Base-by-base conservation (phyloP, 2,797 vertebrate species). In the Tolypeutes matacus region DNA sequence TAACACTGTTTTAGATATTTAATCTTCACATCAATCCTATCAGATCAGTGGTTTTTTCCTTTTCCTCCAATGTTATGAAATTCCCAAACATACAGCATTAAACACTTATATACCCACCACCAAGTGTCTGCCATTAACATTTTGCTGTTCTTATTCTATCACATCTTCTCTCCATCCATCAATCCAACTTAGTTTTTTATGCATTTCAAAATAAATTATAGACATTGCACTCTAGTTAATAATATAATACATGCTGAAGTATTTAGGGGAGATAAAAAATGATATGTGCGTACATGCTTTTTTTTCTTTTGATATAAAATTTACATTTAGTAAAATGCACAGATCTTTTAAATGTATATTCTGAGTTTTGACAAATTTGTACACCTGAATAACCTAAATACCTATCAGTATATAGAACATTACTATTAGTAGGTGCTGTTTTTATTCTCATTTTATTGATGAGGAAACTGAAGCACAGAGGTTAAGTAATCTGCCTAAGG, bases 311-410 rank as follows among this genome's bases (percentile, higher is more conserved):
- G 9, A 60, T 82, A 1, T 92, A 83, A 96, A 92, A 85, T 90
- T 51, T 85, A 25, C 14, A 53, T 73, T 85, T 27, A 84, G 14
- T 78, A 27, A 86, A 91, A 83, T 70, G 8, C 2, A 49, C 36
- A 92, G 39, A 85, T 91, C 46, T 78, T 95, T 78, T 95, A 85
- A 95, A 62, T 60, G 18, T 27, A 49, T 31, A 18, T 62, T 80
- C 49, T 93, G 20, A 76, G n/a, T 93, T 94, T 88, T 86, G 10
- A 73, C 84, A 87, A 89, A 51, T 89, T 3, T 7, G 3, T 93
- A 36, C 5, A 91, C 5, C 25, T 58, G 2, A 81, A 14, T 80
- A 77, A 80, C 39, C 51, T 1, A 83, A 77, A 85, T 80, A 49
- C 42, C 4, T 83, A 10, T 36, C 51, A 86, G 42, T 20, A n/a